Evolutionary conservation across 2,797 vertebrate genomes (phyloP).

Genomic region (Catostomus latipinnis): DNA sequence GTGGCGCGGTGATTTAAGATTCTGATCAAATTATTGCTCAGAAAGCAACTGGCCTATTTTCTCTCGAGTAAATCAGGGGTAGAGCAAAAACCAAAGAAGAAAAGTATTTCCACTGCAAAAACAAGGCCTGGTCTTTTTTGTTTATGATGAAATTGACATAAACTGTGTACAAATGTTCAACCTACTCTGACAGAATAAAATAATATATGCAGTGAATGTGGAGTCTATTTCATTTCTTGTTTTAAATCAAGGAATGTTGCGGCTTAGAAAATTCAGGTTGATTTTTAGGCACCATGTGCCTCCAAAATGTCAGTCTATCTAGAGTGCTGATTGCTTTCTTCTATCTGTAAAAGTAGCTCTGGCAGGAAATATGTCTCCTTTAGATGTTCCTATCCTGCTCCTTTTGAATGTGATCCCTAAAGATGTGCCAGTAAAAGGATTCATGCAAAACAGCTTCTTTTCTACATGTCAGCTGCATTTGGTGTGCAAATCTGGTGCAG

Average conservation of each 20-base stretch:
- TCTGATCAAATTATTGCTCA: conserved; percentile 58
- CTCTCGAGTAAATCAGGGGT: conserved; percentile 26
- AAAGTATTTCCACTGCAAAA: conserved; percentile 25
- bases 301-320: conserved; percentile 45
- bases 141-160: conserved; percentile 34
- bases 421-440: background rate
- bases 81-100: conserved; percentile 17
- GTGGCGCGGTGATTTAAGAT: conserved; percentile 53
- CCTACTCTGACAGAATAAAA: background rate
- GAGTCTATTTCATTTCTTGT: conserved; percentile 18
- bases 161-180: conserved; percentile 14
- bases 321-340: conserved; percentile 30
- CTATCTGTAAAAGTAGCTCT: conserved; percentile 24
- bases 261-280: conserved; percentile 5
- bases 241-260: conserved; percentile 9
- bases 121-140: conserved; percentile 10
- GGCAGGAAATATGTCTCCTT: conserved; percentile 50
- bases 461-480: conserved; percentile 11
- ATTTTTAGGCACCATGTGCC: conserved; percentile 19
- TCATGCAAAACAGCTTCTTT: conserved; percentile 10
- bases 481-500: background rate
- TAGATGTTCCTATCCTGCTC: conserved; percentile 14
- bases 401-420: background rate
- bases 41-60: conserved; percentile 60
- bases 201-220: background rate